Conservation (phyloP, 2,888 invertebrate genomes). For the Altica lythri region DNA sequence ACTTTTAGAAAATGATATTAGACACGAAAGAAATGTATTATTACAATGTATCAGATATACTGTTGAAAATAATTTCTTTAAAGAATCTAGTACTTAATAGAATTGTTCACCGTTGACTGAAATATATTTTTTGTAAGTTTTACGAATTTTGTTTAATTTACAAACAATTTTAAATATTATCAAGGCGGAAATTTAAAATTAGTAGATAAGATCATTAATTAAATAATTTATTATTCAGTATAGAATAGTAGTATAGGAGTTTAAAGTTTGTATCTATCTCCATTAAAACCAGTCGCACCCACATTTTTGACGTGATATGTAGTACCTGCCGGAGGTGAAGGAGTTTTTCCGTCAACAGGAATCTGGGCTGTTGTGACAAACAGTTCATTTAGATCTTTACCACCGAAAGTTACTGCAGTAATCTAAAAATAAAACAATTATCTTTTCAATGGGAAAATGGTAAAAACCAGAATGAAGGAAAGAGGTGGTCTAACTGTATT, state of each 20-base stretch:
- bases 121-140: no score
- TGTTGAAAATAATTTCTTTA: constrained; percentile 76
- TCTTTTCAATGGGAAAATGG: neutral
- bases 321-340: constrained; percentile 29
- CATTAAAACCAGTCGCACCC: constrained; percentile 15
- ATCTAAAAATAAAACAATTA: constrained; percentile 39
- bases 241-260: no score
- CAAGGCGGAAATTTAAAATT: no score
- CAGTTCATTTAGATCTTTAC: constrained; percentile 64
- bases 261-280: constrained; percentile 22
- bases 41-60: constrained; percentile 85
- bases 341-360: constrained; percentile 27
- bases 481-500: no score
- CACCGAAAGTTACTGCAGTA: constrained; percentile 74
- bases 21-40: constrained; percentile 83
- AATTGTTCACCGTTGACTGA: neutral
- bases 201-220: no score
- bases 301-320: constrained; percentile 16
- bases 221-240: no score
- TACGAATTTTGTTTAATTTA: no score
- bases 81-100: neutral
- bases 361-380: constrained; percentile 66
- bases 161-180: no score
- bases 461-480: no score
- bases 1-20: constrained; percentile 76